Base-by-base conservation (phyloP, 2,797 vertebrate genomes). In the Tachyglossus aculeatus region DNA sequence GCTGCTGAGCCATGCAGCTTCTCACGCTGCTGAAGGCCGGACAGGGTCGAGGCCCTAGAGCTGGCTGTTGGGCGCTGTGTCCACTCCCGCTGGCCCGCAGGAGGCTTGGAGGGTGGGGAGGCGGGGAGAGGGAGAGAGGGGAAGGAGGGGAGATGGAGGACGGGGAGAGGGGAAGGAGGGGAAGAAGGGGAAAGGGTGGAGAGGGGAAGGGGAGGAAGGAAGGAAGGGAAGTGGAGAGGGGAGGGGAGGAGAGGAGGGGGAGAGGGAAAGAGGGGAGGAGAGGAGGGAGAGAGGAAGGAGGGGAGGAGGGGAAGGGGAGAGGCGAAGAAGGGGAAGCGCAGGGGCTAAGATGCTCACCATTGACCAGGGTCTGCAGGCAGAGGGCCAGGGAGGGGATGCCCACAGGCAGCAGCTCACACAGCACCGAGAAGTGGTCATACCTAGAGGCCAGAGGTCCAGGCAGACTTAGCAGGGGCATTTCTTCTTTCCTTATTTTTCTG, bases 371-470 rank as follows among this genome's bases (percentile, higher is more conserved):
- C 84, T 92, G 88, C 48, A 94, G 85, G 74, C 91, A 94, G 66
- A 91, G 39, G 2, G 92, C 92, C 78, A 94, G 78, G 4, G 94
- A 94, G 1, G 94, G 94, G 56, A 94, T 88, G 22, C 81, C 57
- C 0, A 94, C 88, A 0, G 94, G 94, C 47, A 95, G 82, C 59
- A 94, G 89, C 78, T 95, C 94, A 0, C 94, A 94, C 34, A 95
- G 84, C 47, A 87, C 92, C 0, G 91, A 89, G 71, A 90, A 91
- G 86, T 95, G 94, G 12, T 93, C 92, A 0, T 92, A 94, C 77
- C 94, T 94, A 77, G 0, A 11, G 77, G 22, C 24, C 18, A 0
- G 2, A 64, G n/a, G 34, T 22, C 32, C 29, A 32, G 0, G 0
- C 1, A 29, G 36, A 14, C 18, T 1, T 1, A 40, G 40, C n/a